Evolutionary conservation across 2,113 vertebrate genomes (phyloP).

Genomic region (Spilogale gracilis): DNA sequence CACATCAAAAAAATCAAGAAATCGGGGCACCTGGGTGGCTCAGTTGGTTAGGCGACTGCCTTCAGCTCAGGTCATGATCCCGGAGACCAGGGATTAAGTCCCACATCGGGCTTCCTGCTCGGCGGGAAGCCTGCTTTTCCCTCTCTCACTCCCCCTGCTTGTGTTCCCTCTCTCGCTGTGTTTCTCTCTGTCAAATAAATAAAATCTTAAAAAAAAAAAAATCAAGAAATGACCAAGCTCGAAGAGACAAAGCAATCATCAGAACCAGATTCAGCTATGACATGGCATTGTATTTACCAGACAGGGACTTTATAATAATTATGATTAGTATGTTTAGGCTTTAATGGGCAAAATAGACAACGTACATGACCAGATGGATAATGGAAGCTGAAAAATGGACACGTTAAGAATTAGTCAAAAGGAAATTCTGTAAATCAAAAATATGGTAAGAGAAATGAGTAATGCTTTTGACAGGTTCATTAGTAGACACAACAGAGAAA

Average conservation of each 20-base stretch:
- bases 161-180: no score
- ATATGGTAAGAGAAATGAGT: neutral
- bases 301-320: neutral
- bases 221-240: neutral
- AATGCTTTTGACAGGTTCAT: neutral
- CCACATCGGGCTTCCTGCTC: no score
- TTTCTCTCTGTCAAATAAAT: no score
- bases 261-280: neutral
- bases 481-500: neutral
- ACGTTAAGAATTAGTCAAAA: neutral
- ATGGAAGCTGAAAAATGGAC: neutral
- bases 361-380: neutral
- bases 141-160: no score
- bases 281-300: neutral
- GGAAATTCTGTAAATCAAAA: neutral
- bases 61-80: no score
- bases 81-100: no score
- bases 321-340: neutral
- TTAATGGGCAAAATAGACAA: neutral
- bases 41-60: no score
- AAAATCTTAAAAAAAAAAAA: neutral
- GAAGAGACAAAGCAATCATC: neutral
- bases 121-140: no score
- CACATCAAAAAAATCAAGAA: neutral
- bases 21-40: no score